These are phyloP conservation scores for Mormyrus lacerda DNA, from an alignment of 2,113 vertebrate genomes.

Conservation along the genomic window DNA sequence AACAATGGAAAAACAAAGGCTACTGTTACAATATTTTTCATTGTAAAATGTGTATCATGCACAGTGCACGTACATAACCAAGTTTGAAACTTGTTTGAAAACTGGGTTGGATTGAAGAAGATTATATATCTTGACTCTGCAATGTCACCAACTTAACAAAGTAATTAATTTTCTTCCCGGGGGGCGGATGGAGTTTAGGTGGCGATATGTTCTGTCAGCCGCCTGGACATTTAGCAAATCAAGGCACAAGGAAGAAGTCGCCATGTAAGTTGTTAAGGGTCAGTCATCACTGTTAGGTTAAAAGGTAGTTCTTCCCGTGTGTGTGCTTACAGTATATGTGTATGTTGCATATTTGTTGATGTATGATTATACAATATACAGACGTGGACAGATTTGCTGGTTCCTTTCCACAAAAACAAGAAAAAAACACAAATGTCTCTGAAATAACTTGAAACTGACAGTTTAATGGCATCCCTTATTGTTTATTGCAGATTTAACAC, in stretches of 20 bases:
- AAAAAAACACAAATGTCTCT: too few relatives aligned
- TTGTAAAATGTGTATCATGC: too few relatives aligned
- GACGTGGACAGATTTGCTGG: too few relatives aligned
- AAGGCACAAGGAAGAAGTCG: neutral
- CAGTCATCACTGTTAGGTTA: neutral
- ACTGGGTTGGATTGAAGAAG: neutral
- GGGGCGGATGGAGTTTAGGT: neutral
- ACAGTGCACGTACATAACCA: too few relatives aligned
- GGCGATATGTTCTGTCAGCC: neutral
- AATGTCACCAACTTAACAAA: neutral
- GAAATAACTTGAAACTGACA: too few relatives aligned
- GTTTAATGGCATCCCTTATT: too few relatives aligned
- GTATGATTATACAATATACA: too few relatives aligned
- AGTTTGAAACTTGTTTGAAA: too few relatives aligned
- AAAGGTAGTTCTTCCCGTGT: neutral
- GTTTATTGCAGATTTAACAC: too few relatives aligned
- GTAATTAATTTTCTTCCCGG: neutral
- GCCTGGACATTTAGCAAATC: neutral
- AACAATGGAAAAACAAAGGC: too few relatives aligned
- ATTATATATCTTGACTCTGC: neutral
- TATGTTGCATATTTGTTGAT: neutral
- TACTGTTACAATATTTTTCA: too few relatives aligned
- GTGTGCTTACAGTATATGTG: conserved; percentile 10
- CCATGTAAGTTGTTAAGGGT: neutral
- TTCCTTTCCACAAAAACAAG: too few relatives aligned